phyloP scores from a whole-genome alignment of 2,888 invertebrate species.

The Polia nebulosa region DNA sequence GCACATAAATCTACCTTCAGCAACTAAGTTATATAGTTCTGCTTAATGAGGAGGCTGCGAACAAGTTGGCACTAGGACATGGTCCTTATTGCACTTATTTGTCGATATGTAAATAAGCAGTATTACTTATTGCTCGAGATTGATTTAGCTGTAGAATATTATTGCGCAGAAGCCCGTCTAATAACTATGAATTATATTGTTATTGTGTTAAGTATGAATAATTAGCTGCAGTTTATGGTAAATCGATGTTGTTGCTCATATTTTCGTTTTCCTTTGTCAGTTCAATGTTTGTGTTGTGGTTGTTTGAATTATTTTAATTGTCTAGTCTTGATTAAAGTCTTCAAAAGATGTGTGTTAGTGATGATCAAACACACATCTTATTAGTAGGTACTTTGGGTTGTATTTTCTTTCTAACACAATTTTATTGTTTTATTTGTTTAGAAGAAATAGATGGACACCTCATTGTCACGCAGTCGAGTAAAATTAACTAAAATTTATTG shows the following conservation, averaged over 20 bases:
- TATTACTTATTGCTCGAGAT: slow-evolving; percentile 45
- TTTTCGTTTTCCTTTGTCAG: slow-evolving; percentile 2
- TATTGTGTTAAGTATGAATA: slow-evolving; percentile 51
- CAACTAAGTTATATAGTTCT: slow-evolving; percentile 23
- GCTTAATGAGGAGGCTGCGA: slow-evolving; percentile 50
- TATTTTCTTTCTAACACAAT: not conserved
- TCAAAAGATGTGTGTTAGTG: too few relatives aligned
- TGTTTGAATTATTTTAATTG: not conserved
- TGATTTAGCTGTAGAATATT: slow-evolving; percentile 49
- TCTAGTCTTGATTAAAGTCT: not conserved
- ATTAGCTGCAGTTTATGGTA: slow-evolving; percentile 36
- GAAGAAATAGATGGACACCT: too few relatives aligned
- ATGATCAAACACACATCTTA: not conserved
- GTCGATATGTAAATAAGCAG: slow-evolving; percentile 57
- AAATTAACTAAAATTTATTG: too few relatives aligned
- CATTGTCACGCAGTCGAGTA: too few relatives aligned
- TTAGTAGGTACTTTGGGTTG: not conserved
- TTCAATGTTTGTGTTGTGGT: not conserved
- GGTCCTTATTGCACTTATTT: slow-evolving; percentile 54
- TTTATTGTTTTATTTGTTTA: too few relatives aligned
- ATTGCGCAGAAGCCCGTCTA: slow-evolving; percentile 43
- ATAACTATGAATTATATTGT: slow-evolving; percentile 54
- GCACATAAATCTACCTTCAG: slow-evolving; percentile 51
- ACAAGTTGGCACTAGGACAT: slow-evolving; percentile 41
- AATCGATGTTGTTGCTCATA: slow-evolving; percentile 23